Base-by-base conservation (phyloP, 2,113 vertebrate species). In the Cebidichthys violaceus region DNA sequence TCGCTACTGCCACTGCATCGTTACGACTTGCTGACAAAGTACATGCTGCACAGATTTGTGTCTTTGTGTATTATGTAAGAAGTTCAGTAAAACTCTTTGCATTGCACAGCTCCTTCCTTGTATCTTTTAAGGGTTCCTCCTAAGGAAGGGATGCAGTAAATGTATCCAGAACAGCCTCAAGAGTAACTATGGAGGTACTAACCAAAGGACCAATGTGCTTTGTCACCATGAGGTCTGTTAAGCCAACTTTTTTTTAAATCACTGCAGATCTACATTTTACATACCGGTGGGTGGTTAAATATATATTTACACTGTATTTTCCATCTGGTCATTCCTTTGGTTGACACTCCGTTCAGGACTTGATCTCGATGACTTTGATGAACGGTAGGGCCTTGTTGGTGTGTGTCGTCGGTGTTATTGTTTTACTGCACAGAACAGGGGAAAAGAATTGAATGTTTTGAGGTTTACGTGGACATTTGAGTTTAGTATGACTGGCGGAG, bases 311-410 rank as follows among this genome's bases (percentile, higher is more conserved):
- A 90, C 4, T 50, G 9, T 27, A 45, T 76, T 43, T 61, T 43
- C 62, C 55, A 24, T 81, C 37, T 41, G 31, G 33, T 50, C 11
- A 59, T 14, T 76, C 33, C 74, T 73, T 72, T 86, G 64, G 75
- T 71, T 66, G 77, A 74, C 72, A 11, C 13, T 65, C 41, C 60
- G 1, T 73, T 95, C 82, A 95, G 17, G 95, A 94, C 88, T 90
- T 95, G 86, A 93, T 97, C 89, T 98, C 97, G 35, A 98, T 96
- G 78, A 98, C 96, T 87, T 96, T 96, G 77, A 98, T 98, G 88
- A 97, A 95, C 13, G 97, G 97, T 79, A 96, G 91, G 1, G 95
- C 90, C 89, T 96, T 97, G 59, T 90, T 94, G 85, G 91, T 86
- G 1, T 43, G 89, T 37, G 93, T 79, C 75, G 88, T 29, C 54